Conservation (phyloP, 1,140 invertebrate genomes). For the Tribolium castaneum region DNA sequence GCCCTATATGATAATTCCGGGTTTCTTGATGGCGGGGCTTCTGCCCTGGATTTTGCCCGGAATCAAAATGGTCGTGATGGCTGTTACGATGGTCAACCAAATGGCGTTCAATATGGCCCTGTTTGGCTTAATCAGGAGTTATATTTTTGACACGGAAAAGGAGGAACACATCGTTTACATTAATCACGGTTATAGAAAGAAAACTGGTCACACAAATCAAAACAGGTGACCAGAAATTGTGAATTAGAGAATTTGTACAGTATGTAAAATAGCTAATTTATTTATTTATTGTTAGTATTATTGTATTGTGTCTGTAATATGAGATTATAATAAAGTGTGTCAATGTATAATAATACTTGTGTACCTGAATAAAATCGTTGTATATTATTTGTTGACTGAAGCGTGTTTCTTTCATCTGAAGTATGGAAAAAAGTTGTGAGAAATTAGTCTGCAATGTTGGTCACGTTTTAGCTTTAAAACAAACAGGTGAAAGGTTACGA, state of each 20-base stretch:
- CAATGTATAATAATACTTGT: not conserved
- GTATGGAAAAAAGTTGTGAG: not conserved
- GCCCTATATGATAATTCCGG: slow-evolving; percentile 58
- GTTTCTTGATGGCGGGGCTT: slow-evolving; percentile 58
- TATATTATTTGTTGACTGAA: not conserved
- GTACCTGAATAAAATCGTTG: not conserved
- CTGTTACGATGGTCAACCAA: slow-evolving; percentile 60
- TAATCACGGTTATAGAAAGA: slow-evolving; percentile 60
- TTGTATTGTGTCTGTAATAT: not conserved
- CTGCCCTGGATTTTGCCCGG: slow-evolving; percentile 61
- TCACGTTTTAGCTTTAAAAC: not conserved
- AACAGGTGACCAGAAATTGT: not conserved
- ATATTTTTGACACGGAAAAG: slow-evolving; percentile 59
- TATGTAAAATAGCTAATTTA: not conserved
- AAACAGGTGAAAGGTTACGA: not conserved
- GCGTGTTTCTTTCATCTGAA: not conserved
- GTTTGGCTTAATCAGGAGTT: slow-evolving; percentile 57
- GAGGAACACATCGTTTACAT: slow-evolving; percentile 61
- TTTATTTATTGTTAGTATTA: not conserved
- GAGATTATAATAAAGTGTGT: not conserved
- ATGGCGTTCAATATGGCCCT: slow-evolving; percentile 59
- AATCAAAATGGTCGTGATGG: slow-evolving; percentile 59
- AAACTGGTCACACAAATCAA: not conserved
- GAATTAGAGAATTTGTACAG: not conserved
- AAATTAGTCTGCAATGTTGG: not conserved